Conservation (phyloP, 1,140 invertebrate genomes). For the Ooceraea biroi region DNA sequence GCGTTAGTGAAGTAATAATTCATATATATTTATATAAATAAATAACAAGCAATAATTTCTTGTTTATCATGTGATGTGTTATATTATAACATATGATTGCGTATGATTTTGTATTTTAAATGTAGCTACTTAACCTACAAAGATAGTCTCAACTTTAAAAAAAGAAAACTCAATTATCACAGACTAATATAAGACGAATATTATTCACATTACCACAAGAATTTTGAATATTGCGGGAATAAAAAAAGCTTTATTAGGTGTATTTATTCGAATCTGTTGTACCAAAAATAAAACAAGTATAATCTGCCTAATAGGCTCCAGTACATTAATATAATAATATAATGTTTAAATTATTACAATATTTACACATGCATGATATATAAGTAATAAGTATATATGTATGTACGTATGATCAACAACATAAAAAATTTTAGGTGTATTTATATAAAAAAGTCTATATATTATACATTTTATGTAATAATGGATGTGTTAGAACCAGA, state of each 20-base stretch:
- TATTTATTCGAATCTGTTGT: no score
- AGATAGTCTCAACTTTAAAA: neutral
- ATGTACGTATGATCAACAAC: neutral
- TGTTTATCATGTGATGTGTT: neutral
- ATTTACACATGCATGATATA: no score
- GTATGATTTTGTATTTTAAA: neutral
- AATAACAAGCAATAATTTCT: neutral
- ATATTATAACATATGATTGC: neutral
- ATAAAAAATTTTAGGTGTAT: conserved; percentile 42
- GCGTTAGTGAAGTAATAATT: neutral
- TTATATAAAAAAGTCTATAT: conserved; percentile 23
- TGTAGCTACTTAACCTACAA: neutral
- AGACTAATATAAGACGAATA: no score
- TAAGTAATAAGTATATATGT: neutral
- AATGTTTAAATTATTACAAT: no score
- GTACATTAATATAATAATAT: no score
- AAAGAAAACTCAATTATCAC: neutral
- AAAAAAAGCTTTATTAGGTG: no score
- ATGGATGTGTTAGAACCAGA: conserved; percentile 84
- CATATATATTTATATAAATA: no score
- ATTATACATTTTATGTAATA: neutral
- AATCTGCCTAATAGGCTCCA: no score
- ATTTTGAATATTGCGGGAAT: no score
- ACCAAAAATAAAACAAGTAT: no score
- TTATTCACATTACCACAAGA: no score